These are phyloP conservation scores for Callocephalon fimbriatum DNA, from an alignment of 2,113 vertebrate species.

Conservation along the genomic window DNA sequence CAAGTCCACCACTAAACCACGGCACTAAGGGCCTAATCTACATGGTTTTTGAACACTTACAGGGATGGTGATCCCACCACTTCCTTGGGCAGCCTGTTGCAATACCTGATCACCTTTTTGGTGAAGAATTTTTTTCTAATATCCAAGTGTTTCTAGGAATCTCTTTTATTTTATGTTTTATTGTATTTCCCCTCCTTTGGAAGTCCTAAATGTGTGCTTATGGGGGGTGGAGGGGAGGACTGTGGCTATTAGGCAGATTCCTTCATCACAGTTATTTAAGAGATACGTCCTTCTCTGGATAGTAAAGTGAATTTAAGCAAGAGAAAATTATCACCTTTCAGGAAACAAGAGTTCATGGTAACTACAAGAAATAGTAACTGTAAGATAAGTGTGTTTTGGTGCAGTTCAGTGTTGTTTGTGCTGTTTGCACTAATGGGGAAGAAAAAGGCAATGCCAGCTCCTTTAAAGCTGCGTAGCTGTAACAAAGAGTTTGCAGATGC, in stretches of 20 bases:
- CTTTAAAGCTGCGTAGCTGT: neutral
- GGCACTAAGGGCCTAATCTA: neutral
- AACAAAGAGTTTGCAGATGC: neutral
- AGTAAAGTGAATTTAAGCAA: neutral
- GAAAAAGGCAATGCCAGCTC: neutral
- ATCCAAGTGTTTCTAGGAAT: neutral
- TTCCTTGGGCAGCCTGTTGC: neutral
- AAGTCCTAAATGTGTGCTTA: neutral
- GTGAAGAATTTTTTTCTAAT: neutral
- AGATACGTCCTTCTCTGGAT: neutral
- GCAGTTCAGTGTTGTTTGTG: neutral
- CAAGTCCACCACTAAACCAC: neutral
- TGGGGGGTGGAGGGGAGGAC: too few species aligned
- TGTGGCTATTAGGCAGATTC: neutral
- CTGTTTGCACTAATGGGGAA: rapidly evolving
- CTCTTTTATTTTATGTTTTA: neutral
- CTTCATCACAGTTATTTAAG: neutral
- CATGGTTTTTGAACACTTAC: neutral
- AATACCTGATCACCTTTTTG: neutral
- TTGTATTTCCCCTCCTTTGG: neutral
- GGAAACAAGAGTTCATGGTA: neutral
- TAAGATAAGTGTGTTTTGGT: neutral
- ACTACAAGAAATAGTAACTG: neutral
- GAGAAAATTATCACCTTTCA: neutral
- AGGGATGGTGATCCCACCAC: neutral